A percentile compares a stretch with the other conserved stretches of the same genome.
Evolutionary conservation across 2,113 vertebrate species (phyloP).

Genomic region (Agelaius phoeniceus): DNA sequence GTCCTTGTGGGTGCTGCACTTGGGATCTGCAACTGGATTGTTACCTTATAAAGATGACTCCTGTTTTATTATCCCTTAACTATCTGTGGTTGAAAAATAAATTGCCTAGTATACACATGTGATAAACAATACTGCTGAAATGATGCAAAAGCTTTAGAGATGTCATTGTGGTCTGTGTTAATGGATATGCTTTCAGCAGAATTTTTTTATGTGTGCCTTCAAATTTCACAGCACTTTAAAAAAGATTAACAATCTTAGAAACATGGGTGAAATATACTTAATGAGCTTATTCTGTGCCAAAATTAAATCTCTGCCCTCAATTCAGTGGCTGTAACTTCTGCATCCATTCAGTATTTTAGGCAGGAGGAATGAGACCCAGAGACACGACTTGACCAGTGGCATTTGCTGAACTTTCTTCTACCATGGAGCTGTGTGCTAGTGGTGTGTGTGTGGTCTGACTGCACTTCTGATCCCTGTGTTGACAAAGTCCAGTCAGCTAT

Average conservation of each 20-base stretch:
- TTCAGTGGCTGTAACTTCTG: neutral
- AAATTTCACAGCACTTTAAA: conserved; percentile 50
- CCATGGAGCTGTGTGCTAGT: neutral
- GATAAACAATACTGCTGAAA: conserved; percentile 43
- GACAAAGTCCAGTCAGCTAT: neutral
- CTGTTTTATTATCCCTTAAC: conserved; percentile 52
- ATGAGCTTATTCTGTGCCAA: conserved; percentile 41
- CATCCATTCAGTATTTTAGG: neutral
- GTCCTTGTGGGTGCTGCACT: neutral
- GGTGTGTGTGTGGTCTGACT: neutral
- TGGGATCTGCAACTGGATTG: conserved; percentile 52
- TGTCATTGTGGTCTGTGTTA: neutral
- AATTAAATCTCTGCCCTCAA: conserved; percentile 26
- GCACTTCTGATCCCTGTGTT: neutral
- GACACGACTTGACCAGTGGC: fast-evolving
- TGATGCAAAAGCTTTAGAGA: conserved; percentile 36
- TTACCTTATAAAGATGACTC: conserved; percentile 53
- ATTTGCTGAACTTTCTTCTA: neutral
- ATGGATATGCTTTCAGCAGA: conserved; percentile 27
- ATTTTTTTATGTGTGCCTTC: neutral
- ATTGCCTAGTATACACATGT: conserved; percentile 32
- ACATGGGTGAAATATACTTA: conserved; percentile 41
- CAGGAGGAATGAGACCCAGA: neutral
- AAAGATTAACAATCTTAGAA: conserved; percentile 50
- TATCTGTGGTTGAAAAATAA: conserved; percentile 41